A percentile compares a stretch with the other conserved stretches of the same genome.
Evolutionary conservation across 2,888 invertebrate species (phyloP).

Genomic region (Pollenia amentaria): DNA sequence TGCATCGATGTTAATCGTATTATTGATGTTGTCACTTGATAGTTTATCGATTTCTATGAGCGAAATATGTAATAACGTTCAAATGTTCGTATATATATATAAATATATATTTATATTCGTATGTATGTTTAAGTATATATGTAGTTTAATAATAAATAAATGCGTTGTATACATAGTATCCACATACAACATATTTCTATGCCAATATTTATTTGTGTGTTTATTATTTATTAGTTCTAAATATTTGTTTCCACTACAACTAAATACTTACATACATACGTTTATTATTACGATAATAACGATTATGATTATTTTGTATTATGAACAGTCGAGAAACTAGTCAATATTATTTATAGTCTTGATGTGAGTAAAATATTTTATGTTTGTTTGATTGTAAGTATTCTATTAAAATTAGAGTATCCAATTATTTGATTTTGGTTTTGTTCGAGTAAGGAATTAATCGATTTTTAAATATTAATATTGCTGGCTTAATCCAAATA

Average conservation of each 20-base stretch:
- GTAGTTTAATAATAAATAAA: slow-evolving; percentile 45
- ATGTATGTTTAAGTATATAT: background rate
- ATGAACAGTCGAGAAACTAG: background rate
- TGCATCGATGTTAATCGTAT: slow-evolving; percentile 76
- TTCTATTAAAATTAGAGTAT: too few relatives aligned
- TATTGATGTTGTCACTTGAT: slow-evolving; percentile 76
- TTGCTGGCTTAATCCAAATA: too few relatives aligned
- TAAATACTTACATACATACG: background rate
- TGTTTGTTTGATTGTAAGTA: slow-evolving; percentile 25
- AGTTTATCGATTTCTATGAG: slow-evolving; percentile 67
- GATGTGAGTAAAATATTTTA: slow-evolving; percentile 8
- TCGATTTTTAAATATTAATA: too few relatives aligned
- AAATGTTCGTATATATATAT: background rate
- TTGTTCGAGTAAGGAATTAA: too few relatives aligned
- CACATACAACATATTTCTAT: background rate
- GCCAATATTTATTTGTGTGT: background rate
- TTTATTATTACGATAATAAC: slow-evolving; percentile 3
- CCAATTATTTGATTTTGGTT: too few relatives aligned
- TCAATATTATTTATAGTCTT: slow-evolving; percentile 29
- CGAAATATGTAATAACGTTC: slow-evolving; percentile 30
- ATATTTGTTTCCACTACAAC: slow-evolving; percentile 20
- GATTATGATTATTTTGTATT: slow-evolving; percentile 11
- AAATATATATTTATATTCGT: background rate
- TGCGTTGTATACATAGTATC: slow-evolving; percentile 14
- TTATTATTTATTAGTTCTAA: slow-evolving; percentile 18